phyloP scores from a whole-genome alignment of 2,797 vertebrate genomes.

The Cirrhinus molitorella region DNA sequence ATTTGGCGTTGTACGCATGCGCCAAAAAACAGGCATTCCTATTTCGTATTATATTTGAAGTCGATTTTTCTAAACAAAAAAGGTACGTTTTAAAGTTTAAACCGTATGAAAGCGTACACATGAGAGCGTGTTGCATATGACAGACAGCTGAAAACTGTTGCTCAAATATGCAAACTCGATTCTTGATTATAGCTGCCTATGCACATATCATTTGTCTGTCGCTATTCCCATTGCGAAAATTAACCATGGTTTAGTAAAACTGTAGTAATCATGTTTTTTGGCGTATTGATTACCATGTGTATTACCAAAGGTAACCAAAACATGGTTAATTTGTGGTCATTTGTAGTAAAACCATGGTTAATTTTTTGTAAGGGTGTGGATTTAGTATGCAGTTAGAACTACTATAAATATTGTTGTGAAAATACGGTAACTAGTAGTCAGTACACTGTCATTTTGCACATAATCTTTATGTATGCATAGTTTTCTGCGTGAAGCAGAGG shows the following conservation, averaged over 20 bases:
- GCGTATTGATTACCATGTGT: no score
- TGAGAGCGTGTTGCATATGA: neutral
- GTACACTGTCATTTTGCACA: neutral
- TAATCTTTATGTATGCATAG: neutral
- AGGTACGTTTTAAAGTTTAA: neutral
- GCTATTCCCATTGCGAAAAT: no score
- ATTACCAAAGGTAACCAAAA: no score
- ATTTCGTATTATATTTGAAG: neutral
- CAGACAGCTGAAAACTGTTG: neutral
- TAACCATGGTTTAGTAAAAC: no score
- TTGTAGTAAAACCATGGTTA: no score
- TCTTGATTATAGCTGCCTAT: neutral
- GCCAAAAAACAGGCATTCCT: neutral
- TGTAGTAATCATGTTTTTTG: no score
- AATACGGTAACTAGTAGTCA: neutral
- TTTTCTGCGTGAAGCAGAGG: neutral
- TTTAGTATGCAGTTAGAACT: neutral
- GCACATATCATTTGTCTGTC: neutral
- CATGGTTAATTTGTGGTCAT: no score
- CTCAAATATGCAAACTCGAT: neutral
- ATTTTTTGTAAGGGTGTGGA: no score
- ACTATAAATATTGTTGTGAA: neutral
- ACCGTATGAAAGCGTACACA: neutral
- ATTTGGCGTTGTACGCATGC: neutral
- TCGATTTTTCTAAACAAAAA: neutral